Conservation (phyloP, 2,113 vertebrate genomes). For the Tursiops truncatus region DNA sequence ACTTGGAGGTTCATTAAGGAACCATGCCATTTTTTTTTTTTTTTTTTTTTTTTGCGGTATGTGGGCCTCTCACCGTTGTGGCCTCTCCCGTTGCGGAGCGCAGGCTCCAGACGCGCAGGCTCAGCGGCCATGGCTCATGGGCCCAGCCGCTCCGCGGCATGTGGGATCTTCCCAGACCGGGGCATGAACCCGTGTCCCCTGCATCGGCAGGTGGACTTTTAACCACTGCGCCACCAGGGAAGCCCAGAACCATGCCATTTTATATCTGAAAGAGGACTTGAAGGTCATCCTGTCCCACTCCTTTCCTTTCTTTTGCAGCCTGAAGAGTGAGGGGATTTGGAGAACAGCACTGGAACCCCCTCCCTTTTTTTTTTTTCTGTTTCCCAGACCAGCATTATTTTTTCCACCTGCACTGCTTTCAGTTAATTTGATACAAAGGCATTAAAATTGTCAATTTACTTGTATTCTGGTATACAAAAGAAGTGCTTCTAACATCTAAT, state of each 20-base stretch:
- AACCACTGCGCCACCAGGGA: too few species aligned
- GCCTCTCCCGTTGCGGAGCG: too few species aligned
- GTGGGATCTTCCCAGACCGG: too few species aligned
- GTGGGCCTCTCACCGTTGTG: too few species aligned
- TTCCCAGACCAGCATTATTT: neutral
- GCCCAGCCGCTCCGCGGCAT: too few species aligned
- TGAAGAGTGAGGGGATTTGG: neutral
- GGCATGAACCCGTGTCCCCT: too few species aligned
- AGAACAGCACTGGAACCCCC: neutral
- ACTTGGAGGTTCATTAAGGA: neutral
- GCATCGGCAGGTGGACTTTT: too few species aligned
- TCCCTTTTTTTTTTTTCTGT: neutral
- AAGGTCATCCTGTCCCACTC: neutral
- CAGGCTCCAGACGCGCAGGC: too few species aligned
- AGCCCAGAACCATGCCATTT: neutral
- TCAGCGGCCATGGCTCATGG: too few species aligned
- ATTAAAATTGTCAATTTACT: constrained; percentile 29
- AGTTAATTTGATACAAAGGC: neutral
- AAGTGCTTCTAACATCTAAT: constrained; percentile 17
- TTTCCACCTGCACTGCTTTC: neutral
- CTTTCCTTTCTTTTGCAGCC: neutral
- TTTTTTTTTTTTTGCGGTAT: too few species aligned
- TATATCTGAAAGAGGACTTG: neutral
- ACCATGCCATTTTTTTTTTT: neutral
- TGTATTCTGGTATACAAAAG: constrained; percentile 7